These are phyloP conservation scores for Phrynosoma platyrhinos DNA, from an alignment of 2,113 vertebrate genomes.

Conservation along the genomic window DNA sequence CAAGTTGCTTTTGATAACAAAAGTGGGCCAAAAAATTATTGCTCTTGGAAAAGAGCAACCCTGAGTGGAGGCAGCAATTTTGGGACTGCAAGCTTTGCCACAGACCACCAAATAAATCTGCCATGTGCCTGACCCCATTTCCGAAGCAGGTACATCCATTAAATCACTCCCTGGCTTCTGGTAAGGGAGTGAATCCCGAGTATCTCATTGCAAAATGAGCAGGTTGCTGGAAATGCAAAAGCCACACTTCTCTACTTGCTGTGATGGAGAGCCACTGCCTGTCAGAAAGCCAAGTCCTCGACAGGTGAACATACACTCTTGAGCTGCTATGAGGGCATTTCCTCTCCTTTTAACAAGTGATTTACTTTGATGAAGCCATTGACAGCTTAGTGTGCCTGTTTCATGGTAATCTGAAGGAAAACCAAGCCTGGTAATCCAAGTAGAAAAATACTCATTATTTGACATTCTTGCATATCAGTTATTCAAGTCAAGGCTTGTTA, in stretches of 20 bases:
- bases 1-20: neutral
- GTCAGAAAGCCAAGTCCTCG: no score
- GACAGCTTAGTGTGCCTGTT: neutral
- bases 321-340: no score
- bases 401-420: neutral
- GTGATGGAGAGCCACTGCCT: no score
- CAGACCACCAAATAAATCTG: neutral
- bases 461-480: no score
- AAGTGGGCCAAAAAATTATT: no score
- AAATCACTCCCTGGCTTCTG: neutral
- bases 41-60: no score
- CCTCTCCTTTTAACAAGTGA: no score
- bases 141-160: neutral
- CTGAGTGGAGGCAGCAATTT: neutral
- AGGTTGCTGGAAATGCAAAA: neutral
- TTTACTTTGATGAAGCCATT: neutral
- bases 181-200: no score
- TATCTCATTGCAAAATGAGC: no score
- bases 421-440: no score
- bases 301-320: neutral
- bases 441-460: neutral
- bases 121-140: neutral
- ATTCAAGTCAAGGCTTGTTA: neutral
- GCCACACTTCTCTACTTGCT: no score
- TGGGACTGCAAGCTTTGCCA: neutral